phyloP scores from a whole-genome alignment of 1,140 invertebrate genomes.

The Drosophila pseudoananassae region DNA sequence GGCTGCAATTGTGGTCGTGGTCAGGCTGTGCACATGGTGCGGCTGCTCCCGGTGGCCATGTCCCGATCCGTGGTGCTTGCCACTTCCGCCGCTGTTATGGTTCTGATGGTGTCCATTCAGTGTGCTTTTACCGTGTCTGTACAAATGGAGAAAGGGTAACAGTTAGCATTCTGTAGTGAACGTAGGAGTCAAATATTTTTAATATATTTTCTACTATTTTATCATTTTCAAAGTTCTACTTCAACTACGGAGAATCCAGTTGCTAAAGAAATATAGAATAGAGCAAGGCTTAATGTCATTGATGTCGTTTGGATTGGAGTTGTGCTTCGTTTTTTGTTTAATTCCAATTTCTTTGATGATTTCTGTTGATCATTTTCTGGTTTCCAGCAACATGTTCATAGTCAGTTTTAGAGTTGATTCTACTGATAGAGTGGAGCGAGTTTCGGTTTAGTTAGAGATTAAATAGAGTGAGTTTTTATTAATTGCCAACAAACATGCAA shows the following conservation, averaged over 20 bases:
- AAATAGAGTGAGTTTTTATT: conserved; percentile 11
- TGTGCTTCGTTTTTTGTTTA: conserved; percentile 37
- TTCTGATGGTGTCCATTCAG: conserved; percentile 68
- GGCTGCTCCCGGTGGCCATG: conserved; percentile 46
- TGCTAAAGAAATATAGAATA: conserved; percentile 67
- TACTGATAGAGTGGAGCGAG: conserved; percentile 43
- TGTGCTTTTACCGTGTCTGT: conserved; percentile 80
- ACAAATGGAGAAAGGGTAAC: conserved; percentile 13
- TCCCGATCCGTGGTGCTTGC: conserved; percentile 53
- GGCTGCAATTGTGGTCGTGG: conserved; percentile 66
- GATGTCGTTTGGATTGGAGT: conserved; percentile 38
- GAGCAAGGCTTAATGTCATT: conserved; percentile 64
- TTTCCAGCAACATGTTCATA: conserved; percentile 82
- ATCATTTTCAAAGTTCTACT: conserved; percentile 60
- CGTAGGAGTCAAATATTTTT: conserved; percentile 10
- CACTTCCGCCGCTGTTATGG: conserved; percentile 44
- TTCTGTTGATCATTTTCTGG: conserved; percentile 37
- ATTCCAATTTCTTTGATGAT: conserved; percentile 72
- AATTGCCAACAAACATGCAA: conserved; percentile 31
- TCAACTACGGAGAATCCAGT: conserved; percentile 76
- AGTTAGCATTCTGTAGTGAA: conserved; percentile 3
- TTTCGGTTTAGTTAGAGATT: conserved; percentile 28
- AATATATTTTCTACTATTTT: conserved; percentile 48
- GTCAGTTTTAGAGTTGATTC: conserved; percentile 70
- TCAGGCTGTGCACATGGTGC: conserved; percentile 65